phyloP scores from a whole-genome alignment of 2,113 vertebrate genomes.

The Microcebus ravelobensis region DNA sequence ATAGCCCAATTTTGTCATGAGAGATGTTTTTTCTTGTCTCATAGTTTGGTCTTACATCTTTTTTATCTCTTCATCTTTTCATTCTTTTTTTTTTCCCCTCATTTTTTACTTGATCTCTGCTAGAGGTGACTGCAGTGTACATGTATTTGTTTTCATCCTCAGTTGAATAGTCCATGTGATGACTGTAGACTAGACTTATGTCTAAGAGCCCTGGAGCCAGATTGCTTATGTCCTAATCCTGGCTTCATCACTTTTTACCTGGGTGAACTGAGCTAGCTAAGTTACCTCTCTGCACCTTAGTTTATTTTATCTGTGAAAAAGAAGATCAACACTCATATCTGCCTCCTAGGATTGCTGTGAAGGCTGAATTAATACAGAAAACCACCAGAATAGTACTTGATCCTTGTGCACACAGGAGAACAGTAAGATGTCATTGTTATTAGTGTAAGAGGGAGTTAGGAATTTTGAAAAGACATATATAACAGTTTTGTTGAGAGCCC shows the following conservation, averaged over 20 bases:
- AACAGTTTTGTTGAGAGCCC: neutral
- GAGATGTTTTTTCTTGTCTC: neutral
- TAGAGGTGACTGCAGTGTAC: neutral
- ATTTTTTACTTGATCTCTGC: constrained; percentile 17
- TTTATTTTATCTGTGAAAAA: neutral
- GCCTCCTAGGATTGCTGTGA: neutral
- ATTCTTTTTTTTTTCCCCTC: neutral
- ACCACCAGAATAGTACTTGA: neutral
- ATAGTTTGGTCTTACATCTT: neutral
- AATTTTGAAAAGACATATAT: neutral
- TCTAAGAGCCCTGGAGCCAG: neutral
- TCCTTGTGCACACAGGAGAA: neutral
- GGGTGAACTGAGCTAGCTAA: neutral
- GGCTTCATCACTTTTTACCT: neutral
- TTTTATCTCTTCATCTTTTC: neutral
- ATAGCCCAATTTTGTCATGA: neutral
- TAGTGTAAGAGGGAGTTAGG: neutral
- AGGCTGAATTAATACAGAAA: neutral
- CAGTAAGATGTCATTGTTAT: neutral
- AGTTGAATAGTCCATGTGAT: neutral
- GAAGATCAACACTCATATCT: neutral
- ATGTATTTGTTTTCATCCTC: neutral
- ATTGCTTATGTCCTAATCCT: neutral
- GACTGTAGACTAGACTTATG: neutral
- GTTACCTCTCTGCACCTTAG: neutral